phyloP scores from a whole-genome alignment of 1,140 invertebrate species.

The roundworm (Caenorhabditis elegans) region WBcel235 BX284605.5:11959001-11959500 shows the following conservation, averaged over 20 bases:
- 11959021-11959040: neutral
- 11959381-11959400: too few relatives aligned
- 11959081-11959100: neutral
- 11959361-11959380: too few relatives aligned
- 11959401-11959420: too few relatives aligned
- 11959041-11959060: constrained; percentile 32
- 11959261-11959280: neutral
- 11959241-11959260: constrained; percentile 1
- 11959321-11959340: too few relatives aligned
- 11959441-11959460: too few relatives aligned
- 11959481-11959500: too few relatives aligned
- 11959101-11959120: neutral
- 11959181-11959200: neutral
- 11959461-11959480: too few relatives aligned
- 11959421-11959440: too few relatives aligned
- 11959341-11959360: too few relatives aligned
- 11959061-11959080: constrained; percentile 32
- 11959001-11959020: neutral
- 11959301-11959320: too few relatives aligned
- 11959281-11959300: neutral
- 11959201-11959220: constrained; percentile 11
- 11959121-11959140: constrained; percentile 1
- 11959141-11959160: constrained; percentile 33
- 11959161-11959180: constrained; percentile 24
- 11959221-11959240: constrained; percentile 5